Evolutionary conservation across 2,888 invertebrate genomes (phyloP), one percentile per base, ranked within the genome.

Genomic region (Priocnemis perturbator): DNA sequence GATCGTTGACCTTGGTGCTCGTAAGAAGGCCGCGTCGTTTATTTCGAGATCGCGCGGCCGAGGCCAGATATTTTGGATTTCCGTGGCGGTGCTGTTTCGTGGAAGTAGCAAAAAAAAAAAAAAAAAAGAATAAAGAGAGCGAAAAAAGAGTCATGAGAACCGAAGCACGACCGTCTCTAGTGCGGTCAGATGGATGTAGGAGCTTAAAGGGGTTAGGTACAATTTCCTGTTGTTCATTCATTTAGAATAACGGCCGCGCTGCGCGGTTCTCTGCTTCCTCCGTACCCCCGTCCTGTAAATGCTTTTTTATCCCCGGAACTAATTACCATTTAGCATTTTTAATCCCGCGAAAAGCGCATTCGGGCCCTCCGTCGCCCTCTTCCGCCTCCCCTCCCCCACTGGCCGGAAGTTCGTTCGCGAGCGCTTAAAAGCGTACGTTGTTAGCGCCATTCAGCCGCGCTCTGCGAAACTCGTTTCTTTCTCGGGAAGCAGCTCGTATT

Each of bases 311-410:
- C 78, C 76, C 83, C 82, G 82, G 84, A 86, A 86, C 87, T 87
- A 87, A 87, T 87, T 87, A 87, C 85, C 85, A 86, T 87, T 87
- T 84, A 86, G 84, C 86, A 86, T 86, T 86, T 87, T 87, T 86
- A 87, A 86, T 87, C 82, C 82, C 67, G 74, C 69, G 78, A 81
- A 85, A 82, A 83, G 83, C 80, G 79, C 74, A 79, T 77, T 77
- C 76, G 53, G 69, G 60, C 58, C 72, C 60, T 53, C 47, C 67
- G 67, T 58, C 57, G 61, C 52, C 56, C n/a, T 53, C 55, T 59
- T 50, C 37, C 45, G 23, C 44, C 66, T 61, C 59, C 57, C 37
- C 50, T 61, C 47, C 52, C 60, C 59, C 26, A 26, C 70, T 45
- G 60, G 62, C 76, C 81, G 79, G 81, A 79, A 80, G 76, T 80